These are phyloP conservation scores for Corynorhinus townsendii DNA, from an alignment of 2,113 vertebrate genomes.

Conservation along the genomic window DNA sequence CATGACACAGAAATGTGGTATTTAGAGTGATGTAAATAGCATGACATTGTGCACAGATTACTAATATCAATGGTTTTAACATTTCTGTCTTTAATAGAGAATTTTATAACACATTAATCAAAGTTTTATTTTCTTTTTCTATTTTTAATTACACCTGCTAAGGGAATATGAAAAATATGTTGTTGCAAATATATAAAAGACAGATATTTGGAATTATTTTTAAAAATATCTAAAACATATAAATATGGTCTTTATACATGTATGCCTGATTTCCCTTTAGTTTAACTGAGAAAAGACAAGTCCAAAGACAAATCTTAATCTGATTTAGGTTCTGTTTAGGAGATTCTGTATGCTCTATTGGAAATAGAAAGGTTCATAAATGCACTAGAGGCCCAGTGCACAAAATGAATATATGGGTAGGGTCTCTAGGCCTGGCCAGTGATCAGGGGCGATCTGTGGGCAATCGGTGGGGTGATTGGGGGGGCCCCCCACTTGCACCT, in stretches of 20 bases:
- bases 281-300: neutral
- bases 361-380: neutral
- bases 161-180: neutral
- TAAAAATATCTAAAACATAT: neutral
- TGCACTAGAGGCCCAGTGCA: neutral
- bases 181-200: neutral
- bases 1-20: neutral
- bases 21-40: neutral
- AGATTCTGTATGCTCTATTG: neutral
- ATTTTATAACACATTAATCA: neutral
- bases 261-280: neutral
- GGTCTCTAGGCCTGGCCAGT: no score
- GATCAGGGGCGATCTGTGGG: no score
- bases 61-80: neutral
- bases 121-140: neutral
- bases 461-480: no score
- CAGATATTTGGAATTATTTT: neutral
- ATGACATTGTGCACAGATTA: neutral
- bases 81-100: neutral
- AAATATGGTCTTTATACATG: neutral
- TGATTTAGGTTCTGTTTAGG: neutral
- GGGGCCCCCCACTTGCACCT: no score
- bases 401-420: no score
- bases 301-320: neutral
- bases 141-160: neutral